phyloP scores from a whole-genome alignment of 2,888 invertebrate species.

The Apantesis nais region DNA sequence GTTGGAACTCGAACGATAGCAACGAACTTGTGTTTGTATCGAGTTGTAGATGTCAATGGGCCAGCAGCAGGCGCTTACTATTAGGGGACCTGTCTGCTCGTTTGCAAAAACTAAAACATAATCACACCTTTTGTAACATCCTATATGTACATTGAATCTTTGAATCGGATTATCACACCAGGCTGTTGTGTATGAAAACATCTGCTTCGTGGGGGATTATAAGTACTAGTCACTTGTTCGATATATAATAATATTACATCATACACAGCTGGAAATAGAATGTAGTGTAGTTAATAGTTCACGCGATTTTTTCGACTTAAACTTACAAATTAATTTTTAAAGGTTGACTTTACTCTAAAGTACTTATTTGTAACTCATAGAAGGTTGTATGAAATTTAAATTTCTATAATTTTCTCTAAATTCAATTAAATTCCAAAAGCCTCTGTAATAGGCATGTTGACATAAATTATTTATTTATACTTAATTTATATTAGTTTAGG shows the following conservation, averaged over 20 bases:
- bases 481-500: no score
- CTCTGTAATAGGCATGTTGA: no score
- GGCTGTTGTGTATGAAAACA: constrained; percentile 1
- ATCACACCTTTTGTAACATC: not conserved
- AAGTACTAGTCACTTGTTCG: not conserved
- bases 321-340: not conserved
- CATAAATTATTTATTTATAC: no score
- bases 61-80: no score
- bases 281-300: not conserved
- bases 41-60: no score
- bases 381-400: no score
- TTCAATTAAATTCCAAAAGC: no score
- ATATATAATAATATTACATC: constrained; percentile 4
- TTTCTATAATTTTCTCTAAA: no score
- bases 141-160: not conserved
- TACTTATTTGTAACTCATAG: not conserved
- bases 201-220: not conserved
- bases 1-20: no score
- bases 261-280: not conserved
- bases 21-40: no score
- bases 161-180: not conserved
- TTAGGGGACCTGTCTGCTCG: no score
- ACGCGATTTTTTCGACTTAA: not conserved
- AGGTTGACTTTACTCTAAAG: not conserved
- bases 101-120: not conserved